Conservation (phyloP, 2,797 vertebrate genomes). For the Netta rufina region DNA sequence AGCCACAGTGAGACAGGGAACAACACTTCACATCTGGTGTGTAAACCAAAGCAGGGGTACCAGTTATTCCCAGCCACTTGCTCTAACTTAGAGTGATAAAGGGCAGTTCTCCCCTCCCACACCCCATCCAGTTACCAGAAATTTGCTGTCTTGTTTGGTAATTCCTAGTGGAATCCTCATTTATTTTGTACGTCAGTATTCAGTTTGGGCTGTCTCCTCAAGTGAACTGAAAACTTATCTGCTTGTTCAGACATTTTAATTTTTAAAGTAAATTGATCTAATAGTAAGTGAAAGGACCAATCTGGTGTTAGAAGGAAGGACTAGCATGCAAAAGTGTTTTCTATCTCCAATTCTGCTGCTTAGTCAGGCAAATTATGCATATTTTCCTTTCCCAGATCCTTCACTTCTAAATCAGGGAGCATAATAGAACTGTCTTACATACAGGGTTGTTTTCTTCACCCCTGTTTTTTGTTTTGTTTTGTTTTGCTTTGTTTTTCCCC, state of each 20-base stretch:
- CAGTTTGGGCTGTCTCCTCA: background rate
- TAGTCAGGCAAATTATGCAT: background rate
- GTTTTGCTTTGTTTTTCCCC: too few species aligned
- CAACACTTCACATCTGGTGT: constrained; percentile 17
- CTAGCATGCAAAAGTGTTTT: background rate
- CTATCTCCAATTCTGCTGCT: background rate
- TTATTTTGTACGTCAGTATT: background rate
- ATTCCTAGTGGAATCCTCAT: background rate
- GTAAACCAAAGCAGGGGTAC: background rate
- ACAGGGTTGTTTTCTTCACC: background rate
- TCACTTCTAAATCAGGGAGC: background rate
- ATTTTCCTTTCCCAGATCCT: background rate
- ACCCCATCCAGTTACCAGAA: background rate
- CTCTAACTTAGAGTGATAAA: background rate
- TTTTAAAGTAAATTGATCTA: background rate
- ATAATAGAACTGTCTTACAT: background rate
- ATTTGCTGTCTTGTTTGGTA: background rate
- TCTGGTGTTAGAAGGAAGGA: background rate
- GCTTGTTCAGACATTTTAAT: background rate
- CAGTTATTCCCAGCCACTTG: background rate
- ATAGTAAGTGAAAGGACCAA: background rate
- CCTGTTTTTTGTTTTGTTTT: fast-evolving
- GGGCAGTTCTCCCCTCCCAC: background rate
- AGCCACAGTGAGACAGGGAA: constrained; percentile 51
- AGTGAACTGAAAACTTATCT: background rate